A percentile compares a stretch with the other conserved stretches of the same genome.
These are phyloP conservation scores for Diachasmimorpha longicaudata DNA, from an alignment of 1,140 invertebrate genomes.

Conservation along the genomic window DNA sequence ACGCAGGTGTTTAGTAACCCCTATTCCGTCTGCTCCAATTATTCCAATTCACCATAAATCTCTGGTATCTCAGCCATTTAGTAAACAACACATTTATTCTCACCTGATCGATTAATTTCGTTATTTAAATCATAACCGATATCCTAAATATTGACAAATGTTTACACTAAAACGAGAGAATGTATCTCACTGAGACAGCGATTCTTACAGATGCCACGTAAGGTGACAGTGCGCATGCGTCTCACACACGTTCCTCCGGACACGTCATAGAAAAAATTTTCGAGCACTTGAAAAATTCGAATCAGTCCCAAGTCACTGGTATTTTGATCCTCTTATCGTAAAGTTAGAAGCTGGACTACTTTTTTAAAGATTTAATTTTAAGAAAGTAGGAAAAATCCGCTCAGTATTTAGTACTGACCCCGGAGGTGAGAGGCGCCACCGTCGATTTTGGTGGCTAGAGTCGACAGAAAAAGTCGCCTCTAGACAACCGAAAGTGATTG, in stretches of 20 bases:
- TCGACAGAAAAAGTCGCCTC: too few species aligned
- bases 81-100: neutral
- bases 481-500: too few species aligned
- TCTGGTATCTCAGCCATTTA: too few species aligned
- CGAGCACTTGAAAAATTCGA: slow-evolving; percentile 3
- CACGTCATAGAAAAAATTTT: slow-evolving; percentile 50
- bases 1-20: too few species aligned
- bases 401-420: too few species aligned
- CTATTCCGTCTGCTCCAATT: neutral
- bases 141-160: slow-evolving; percentile 46
- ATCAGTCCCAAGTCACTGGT: neutral
- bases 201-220: slow-evolving; percentile 66
- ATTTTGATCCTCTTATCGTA: neutral
- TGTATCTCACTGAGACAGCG: slow-evolving; percentile 48
- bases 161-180: slow-evolving; percentile 56
- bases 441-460: too few species aligned
- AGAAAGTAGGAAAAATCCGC: too few species aligned
- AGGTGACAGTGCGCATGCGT: slow-evolving; percentile 66
- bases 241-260: slow-evolving; percentile 41
- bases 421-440: too few species aligned
- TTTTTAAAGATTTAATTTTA: neutral
- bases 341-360: neutral
- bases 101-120: neutral
- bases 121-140: slow-evolving; percentile 53
- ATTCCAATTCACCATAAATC: neutral